Base-by-base conservation (phyloP, 2,888 invertebrate genomes). In the Torymus texanus region DNA sequence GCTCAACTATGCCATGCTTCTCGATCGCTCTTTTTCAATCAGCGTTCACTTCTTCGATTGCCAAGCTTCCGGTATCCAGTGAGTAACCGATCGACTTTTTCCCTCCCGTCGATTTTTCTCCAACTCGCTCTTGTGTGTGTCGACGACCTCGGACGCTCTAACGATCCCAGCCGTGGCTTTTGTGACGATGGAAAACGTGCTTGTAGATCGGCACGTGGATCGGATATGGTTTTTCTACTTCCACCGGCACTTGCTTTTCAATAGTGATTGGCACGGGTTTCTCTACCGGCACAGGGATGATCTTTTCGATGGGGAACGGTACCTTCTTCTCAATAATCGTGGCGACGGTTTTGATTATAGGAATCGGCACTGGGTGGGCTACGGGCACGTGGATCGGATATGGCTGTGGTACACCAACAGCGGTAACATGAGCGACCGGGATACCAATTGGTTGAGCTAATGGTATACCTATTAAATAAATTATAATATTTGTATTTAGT, bases 121-220 rank as follows among this genome's bases (percentile, higher is more conserved):
- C 16, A 13, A 11, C 13, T 51, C 16, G 61, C 2, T n/a, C 8
- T 50, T 16, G 51, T 21, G 41, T 41, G 41, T 10, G 50, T 51
- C 11, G 24, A 53, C 29, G 13, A 18, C 8, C 41, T 41, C 41
- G 8, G 8, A 41, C 41, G 41, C 41, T 41, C n/a, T 67, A 80
- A 21, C 75, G 74, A 72, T 59, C 21, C 81, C 81, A 82, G 16
- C 75, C 81, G 21, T 79, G 78, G 13, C 72, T 79, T 85, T 93
- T 94, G 83, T 92, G 92, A 56, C 93, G 93, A 84, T 94, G 94
- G 85, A 94, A 94, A 80, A 94, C 91, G 80, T 94, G 93, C 89
- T 94, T 94, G 87, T 94, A 93, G 14, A 94, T 93, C 0, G 94
- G 94, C 65, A 94, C 93, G 86, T 94, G 94, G 81, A 94, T 93